Evolutionary conservation across 2,113 vertebrate species (phyloP).

Genomic region (Mobula hypostoma): DNA sequence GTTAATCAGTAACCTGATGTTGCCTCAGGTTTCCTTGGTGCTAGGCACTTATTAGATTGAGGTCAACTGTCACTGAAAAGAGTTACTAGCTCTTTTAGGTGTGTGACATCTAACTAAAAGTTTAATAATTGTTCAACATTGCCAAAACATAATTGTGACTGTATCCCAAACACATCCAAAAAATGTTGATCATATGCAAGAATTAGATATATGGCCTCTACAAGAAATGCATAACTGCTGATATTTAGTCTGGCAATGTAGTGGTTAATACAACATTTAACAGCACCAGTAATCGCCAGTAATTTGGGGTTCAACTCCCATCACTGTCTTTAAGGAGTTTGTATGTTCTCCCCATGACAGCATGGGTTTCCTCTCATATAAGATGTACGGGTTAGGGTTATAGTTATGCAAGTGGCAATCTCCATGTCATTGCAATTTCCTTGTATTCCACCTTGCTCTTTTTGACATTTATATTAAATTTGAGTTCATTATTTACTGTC

Average conservation of each 20-base stretch:
- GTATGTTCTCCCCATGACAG: not conserved
- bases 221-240: not conserved
- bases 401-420: not conserved
- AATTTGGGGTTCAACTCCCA: too few species aligned
- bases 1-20: constrained; percentile 70
- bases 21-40: constrained; percentile 54
- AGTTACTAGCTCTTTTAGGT: not conserved
- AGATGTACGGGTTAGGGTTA: too few species aligned
- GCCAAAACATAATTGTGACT: not conserved
- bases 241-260: too few species aligned
- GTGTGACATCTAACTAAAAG: constrained; percentile 28
- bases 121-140: constrained; percentile 19
- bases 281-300: too few species aligned
- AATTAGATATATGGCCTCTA: not conserved
- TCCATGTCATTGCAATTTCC: not conserved
- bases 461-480: not conserved
- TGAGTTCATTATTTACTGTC: not conserved
- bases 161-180: not conserved
- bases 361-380: too few species aligned
- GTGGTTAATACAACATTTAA: too few species aligned
- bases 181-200: not conserved
- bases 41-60: constrained; percentile 62
- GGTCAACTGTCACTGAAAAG: constrained; percentile 55
- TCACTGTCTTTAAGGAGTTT: too few species aligned
- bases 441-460: not conserved